Evolutionary conservation across 1,140 invertebrate species (phyloP).

Genomic region (Atta cephalotes): DNA sequence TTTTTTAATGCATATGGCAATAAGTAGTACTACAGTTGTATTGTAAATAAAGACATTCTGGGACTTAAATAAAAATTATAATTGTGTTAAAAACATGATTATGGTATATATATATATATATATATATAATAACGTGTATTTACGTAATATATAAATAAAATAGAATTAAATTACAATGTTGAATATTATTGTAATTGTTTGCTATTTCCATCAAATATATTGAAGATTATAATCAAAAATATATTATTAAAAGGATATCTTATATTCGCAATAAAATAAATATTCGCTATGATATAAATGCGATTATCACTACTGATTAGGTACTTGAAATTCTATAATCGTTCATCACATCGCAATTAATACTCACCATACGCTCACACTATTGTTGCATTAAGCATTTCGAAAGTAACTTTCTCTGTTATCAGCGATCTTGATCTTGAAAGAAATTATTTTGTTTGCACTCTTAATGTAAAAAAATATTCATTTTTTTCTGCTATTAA

Average conservation of each 20-base stretch:
- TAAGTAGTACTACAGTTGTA: conserved; percentile 38
- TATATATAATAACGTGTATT: background rate
- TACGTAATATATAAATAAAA: background rate
- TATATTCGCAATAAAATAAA: background rate
- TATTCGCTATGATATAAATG: conserved; percentile 24
- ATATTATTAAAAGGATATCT: background rate
- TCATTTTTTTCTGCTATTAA: background rate
- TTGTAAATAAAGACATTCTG: conserved; percentile 55
- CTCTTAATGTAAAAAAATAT: background rate
- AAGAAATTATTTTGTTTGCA: background rate
- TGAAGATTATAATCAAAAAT: background rate
- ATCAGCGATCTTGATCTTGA: conserved; percentile 20
- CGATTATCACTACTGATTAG: background rate
- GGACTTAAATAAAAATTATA: conserved; percentile 38
- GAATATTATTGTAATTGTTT: conserved; percentile 10
- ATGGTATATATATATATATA: too few relatives aligned
- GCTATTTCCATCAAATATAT: background rate
- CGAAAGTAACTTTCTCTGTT: conserved; percentile 71
- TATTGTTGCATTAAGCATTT: conserved; percentile 19
- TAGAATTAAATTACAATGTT: background rate
- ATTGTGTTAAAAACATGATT: background rate
- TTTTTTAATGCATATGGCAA: conserved; percentile 65
- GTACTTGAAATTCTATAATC: conserved; percentile 62
- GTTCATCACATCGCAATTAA: conserved; percentile 63
- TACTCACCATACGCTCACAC: conserved; percentile 19